A percentile compares a stretch with the other conserved stretches of the same genome.
phyloP scores from a whole-genome alignment of 2,113 vertebrate species.

The Balaeniceps rex region DNA sequence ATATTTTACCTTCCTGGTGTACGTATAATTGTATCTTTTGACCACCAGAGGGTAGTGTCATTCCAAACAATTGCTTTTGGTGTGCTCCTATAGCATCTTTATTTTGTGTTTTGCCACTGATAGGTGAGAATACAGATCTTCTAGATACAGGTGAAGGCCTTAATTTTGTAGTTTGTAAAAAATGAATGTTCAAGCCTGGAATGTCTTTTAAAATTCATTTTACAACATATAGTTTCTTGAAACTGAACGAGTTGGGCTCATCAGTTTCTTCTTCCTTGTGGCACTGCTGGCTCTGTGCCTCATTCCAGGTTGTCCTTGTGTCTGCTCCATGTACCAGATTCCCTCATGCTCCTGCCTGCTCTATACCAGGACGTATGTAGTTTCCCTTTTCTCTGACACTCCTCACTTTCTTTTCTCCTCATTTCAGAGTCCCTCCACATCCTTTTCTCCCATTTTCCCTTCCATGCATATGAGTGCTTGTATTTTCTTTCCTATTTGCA shows the following conservation, averaged over 20 bases:
- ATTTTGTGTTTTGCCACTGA: not conserved
- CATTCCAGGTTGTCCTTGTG: not conserved
- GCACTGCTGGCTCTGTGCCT: not conserved
- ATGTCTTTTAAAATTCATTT: not conserved
- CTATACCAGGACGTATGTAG: rapidly evolving
- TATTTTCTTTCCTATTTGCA: not conserved
- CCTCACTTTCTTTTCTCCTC: not conserved
- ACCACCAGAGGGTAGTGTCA: slow-evolving; percentile 41
- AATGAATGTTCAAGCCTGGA: not conserved
- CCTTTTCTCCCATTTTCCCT: not conserved
- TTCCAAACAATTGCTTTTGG: not conserved
- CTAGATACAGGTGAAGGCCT: not conserved
- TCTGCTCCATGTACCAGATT: not conserved
- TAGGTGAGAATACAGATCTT: not conserved
- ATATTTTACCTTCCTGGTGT: not conserved
- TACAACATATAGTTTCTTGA: not conserved
- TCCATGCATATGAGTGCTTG: not conserved
- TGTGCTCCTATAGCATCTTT: rapidly evolving
- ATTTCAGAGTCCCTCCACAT: not conserved
- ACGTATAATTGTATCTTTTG: not conserved
- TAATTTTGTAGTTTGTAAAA: not conserved
- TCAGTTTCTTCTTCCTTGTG: not conserved
- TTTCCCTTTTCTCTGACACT: not conserved
- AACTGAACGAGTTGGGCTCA: not conserved
- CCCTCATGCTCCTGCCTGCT: not conserved